Conservation (phyloP, 2,888 invertebrate genomes). For the Brachyopa scutellaris region DNA sequence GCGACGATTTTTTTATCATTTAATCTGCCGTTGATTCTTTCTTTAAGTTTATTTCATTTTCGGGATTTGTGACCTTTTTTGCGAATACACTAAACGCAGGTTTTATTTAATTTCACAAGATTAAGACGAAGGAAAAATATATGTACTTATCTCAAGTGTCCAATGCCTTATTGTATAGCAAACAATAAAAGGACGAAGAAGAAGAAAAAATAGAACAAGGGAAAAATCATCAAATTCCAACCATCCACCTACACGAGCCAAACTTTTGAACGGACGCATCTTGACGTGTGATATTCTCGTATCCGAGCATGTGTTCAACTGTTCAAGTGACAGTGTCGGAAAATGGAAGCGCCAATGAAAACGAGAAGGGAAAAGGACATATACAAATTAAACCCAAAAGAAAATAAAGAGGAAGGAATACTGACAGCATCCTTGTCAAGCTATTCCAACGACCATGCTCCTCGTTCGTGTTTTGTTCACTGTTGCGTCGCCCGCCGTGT, state of each 20-base stretch:
- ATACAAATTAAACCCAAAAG: constrained; percentile 1
- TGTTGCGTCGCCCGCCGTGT: background rate
- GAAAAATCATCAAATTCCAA: constrained; percentile 53
- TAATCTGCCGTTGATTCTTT: too few relatives aligned
- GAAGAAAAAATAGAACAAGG: constrained; percentile 19
- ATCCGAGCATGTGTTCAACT: constrained; percentile 21
- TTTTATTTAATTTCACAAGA: constrained; percentile 19
- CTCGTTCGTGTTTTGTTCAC: background rate
- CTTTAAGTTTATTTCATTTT: background rate
- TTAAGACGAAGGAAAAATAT: constrained; percentile 24
- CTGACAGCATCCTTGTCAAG: constrained; percentile 68
- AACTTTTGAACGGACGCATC: constrained; percentile 38
- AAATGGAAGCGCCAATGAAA: constrained; percentile 37
- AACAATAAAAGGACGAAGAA: constrained; percentile 17
- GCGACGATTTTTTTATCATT: too few relatives aligned
- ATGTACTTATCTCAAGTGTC: constrained; percentile 3
- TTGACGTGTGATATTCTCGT: constrained; percentile 1
- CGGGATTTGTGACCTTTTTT: background rate
- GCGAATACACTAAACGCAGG: background rate
- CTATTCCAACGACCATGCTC: constrained; percentile 30
- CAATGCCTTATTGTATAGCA: constrained; percentile 1
- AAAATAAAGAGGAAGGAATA: constrained; percentile 52
- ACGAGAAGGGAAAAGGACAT: constrained; percentile 17
- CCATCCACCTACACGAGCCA: constrained; percentile 39
- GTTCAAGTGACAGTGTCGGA: constrained; percentile 39